phyloP scores from a whole-genome alignment of 35 echinoderm and acorn worm genomes.

The Stichopus chloronotus region DNA sequence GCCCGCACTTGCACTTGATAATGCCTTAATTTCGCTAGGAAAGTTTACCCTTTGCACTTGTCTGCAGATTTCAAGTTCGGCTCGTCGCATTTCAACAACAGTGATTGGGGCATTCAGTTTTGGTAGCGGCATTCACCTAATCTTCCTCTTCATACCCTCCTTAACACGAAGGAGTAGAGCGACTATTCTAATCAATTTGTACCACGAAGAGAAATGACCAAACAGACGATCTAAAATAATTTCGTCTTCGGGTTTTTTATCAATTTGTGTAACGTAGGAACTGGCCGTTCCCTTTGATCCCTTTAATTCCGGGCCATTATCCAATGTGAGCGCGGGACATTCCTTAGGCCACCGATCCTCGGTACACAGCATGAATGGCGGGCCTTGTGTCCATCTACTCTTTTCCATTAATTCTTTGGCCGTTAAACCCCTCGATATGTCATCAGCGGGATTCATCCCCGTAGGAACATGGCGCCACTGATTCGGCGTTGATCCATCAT shows the following conservation, averaged over 20 bases:
- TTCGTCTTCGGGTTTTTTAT: neutral
- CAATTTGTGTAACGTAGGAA: neutral
- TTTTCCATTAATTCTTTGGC: constrained; percentile 6
- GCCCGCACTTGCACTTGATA: neutral
- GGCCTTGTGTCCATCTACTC: constrained; percentile 39
- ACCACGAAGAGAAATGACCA: neutral
- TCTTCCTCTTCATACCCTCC: neutral
- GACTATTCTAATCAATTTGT: neutral
- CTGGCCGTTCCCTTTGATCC: neutral
- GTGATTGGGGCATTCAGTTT: neutral
- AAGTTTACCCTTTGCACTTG: neutral
- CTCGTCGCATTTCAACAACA: neutral
- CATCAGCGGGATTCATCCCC: constrained; percentile 60
- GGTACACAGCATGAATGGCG: constrained; percentile 26
- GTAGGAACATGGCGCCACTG: constrained; percentile 67
- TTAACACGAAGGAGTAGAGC: neutral
- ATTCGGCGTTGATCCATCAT: constrained; percentile 4
- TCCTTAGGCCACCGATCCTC: constrained; percentile 18
- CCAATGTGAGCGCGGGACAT: neutral
- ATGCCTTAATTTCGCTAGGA: neutral
- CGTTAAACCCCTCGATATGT: constrained; percentile 43
- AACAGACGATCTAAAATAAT: constrained; percentile 4
- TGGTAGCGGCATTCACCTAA: neutral
- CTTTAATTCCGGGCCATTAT: neutral
- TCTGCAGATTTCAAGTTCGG: neutral